Evolutionary conservation across 64 coral and sea anemone species (phyloP), one percentile per base, ranked within the genome.

Genomic region (Anthopleura sola): DNA sequence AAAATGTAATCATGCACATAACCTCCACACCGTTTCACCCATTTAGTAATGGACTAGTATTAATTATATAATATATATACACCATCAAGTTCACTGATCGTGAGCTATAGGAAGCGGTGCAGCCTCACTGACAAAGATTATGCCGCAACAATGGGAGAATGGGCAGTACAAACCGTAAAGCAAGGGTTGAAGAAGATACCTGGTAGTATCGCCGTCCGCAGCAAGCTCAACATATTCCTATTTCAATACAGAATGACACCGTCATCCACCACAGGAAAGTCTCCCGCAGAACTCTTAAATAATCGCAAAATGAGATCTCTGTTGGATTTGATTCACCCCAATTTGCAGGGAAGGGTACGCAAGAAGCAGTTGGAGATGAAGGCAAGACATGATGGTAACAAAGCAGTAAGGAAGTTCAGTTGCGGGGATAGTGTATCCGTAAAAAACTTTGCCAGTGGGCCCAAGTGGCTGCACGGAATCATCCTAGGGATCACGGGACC

Each of bases 121-220:
- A n/a, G n/a, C n/a, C n/a, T n/a, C n/a, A n/a, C n/a, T n/a, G n/a
- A n/a, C n/a, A n/a, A n/a, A n/a, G n/a, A n/a, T n/a, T n/a, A n/a
- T n/a, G n/a, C n/a, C n/a, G n/a, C n/a, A n/a, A n/a, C n/a, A n/a
- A n/a, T n/a, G n/a, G n/a, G n/a, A 32, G 89, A 91, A 55, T 36
- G 84, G 74, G 58, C 58, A 60, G 89, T 91, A 20, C 83, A 82
- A 66, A 86, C 84, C 13, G 83, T 91, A 54, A 91, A 91, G 75
- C 50, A 80, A 15, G 21, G 75, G 8, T 37, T 91, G 20, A 85
- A 91, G 39, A 86, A 62, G 24, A 75, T 71, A 62, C 54, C 83
- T 23, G 32, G 50, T 10, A 51, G 58, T 31, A n/a, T n/a, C n/a
- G 1, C 82, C 7, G 33, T 68, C 37, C 26, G 84, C 60, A 74